phyloP scores from a whole-genome alignment of 2,888 invertebrate species.

The Eilema sororculum region DNA sequence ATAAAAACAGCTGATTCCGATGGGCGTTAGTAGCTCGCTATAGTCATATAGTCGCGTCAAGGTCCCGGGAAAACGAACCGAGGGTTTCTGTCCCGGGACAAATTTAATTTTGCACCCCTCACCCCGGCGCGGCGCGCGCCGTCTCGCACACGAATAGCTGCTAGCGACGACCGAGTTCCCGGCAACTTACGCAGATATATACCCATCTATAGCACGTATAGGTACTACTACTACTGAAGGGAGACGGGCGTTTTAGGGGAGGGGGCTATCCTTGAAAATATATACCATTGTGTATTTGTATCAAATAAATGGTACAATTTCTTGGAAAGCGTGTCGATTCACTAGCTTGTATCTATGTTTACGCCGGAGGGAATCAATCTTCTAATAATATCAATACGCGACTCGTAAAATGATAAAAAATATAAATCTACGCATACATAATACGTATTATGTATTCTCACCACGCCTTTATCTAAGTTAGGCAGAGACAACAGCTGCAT shows the following conservation, averaged over 20 bases:
- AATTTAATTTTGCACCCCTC: slow-evolving; percentile 57
- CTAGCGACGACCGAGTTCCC: slow-evolving; percentile 19
- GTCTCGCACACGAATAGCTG: slow-evolving; percentile 31
- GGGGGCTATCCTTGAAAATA: slow-evolving; percentile 20
- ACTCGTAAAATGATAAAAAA: neutral
- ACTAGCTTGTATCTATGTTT: slow-evolving; percentile 8
- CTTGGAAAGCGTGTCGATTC: slow-evolving; percentile 12
- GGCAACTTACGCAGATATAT: slow-evolving; percentile 19
- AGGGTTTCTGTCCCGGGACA: slow-evolving; percentile 35
- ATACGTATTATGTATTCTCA: neutral
- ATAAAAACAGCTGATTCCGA: slow-evolving; percentile 78
- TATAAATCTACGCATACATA: no score
- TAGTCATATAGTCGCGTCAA: slow-evolving; percentile 66
- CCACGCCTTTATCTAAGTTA: neutral
- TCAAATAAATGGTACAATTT: slow-evolving; percentile 11
- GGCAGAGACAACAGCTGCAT: neutral
- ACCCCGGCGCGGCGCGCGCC: slow-evolving; percentile 19
- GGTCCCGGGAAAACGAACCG: slow-evolving; percentile 67
- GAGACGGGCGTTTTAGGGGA: neutral
- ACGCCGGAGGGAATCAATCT: neutral
- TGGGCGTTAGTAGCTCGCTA: slow-evolving; percentile 44
- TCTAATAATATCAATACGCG: neutral
- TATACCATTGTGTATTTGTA: slow-evolving; percentile 18
- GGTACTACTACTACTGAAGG: slow-evolving; percentile 3
- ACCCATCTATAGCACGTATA: slow-evolving; percentile 2